These are phyloP conservation scores for Callipepla squamata DNA, from an alignment of 2,113 vertebrate species.

Conservation along the genomic window DNA sequence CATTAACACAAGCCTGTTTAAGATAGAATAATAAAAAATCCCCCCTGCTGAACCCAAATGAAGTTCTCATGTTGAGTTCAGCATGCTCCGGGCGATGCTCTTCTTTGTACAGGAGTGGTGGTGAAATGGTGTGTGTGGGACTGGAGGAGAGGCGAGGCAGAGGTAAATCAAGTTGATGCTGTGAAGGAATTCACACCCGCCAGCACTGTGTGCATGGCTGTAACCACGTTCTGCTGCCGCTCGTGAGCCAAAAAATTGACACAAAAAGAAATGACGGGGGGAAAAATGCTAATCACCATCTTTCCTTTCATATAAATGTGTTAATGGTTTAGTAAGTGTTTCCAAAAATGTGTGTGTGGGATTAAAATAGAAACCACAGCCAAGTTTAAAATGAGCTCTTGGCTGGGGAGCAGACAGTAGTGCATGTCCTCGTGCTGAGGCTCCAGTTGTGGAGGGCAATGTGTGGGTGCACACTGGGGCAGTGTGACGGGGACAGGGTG, in stretches of 20 bases:
- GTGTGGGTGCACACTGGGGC: background rate
- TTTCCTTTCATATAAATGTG: conserved; percentile 64
- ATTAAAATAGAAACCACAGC: conserved; percentile 51
- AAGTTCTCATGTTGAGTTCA: background rate
- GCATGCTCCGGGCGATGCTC: background rate
- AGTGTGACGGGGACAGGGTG: background rate
- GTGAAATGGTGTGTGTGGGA: background rate
- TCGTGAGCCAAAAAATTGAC: conserved; percentile 34
- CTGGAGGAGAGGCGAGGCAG: background rate
- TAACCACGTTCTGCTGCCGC: conserved; percentile 31
- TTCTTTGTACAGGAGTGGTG: background rate
- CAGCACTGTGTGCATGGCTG: conserved; percentile 9
- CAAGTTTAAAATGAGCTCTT: conserved; percentile 61
- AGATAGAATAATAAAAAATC: background rate
- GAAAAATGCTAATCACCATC: conserved; percentile 47
- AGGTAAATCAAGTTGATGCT: conserved; percentile 23
- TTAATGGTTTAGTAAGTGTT: conserved; percentile 66
- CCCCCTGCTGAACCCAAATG: background rate
- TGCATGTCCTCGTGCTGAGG: background rate
- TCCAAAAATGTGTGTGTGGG: conserved; percentile 60
- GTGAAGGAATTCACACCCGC: conserved; percentile 15
- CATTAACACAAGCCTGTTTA: background rate
- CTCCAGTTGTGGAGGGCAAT: background rate
- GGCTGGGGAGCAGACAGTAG: conserved; percentile 21
- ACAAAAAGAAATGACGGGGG: conserved; percentile 27